phyloP scores from a whole-genome alignment of 2,888 invertebrate species.

The Limnephilus lunatus region DNA sequence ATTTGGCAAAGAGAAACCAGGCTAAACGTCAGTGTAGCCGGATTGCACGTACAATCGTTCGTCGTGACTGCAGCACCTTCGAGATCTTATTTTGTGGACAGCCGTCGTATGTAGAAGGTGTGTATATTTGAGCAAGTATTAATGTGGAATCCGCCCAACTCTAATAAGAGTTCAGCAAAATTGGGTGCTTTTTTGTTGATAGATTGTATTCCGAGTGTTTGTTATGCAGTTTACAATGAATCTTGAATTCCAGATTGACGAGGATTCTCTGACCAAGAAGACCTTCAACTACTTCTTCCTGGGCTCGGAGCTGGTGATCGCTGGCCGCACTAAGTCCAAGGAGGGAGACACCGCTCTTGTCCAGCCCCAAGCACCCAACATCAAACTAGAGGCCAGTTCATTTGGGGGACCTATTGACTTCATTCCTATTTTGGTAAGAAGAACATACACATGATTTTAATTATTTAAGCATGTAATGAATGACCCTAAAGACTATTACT shows the following conservation, averaged over 20 bases:
- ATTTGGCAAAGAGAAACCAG: no score
- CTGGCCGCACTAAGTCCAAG: conserved; percentile 70
- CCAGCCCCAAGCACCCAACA: conserved; percentile 65
- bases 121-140: no score
- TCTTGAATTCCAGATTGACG: conserved; percentile 67
- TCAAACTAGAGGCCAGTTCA: conserved; percentile 66
- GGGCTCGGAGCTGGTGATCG: conserved; percentile 76
- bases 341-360: conserved; percentile 37
- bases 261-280: conserved; percentile 70
- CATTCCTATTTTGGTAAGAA: conserved; percentile 62
- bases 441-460: background rate
- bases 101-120: no score
- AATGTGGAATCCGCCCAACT: no score
- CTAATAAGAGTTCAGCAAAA: no score
- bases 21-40: no score
- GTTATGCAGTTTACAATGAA: background rate
- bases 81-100: no score
- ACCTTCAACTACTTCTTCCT: conserved; percentile 74
- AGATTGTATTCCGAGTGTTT: no score
- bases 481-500: background rate
- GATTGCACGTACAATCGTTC: no score
- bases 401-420: conserved; percentile 68
- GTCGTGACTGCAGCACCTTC: no score
- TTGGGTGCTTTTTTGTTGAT: no score
- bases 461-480: background rate